Evolutionary conservation across 2,113 vertebrate species (phyloP).

Genomic region (Athene cunicularia): DNA sequence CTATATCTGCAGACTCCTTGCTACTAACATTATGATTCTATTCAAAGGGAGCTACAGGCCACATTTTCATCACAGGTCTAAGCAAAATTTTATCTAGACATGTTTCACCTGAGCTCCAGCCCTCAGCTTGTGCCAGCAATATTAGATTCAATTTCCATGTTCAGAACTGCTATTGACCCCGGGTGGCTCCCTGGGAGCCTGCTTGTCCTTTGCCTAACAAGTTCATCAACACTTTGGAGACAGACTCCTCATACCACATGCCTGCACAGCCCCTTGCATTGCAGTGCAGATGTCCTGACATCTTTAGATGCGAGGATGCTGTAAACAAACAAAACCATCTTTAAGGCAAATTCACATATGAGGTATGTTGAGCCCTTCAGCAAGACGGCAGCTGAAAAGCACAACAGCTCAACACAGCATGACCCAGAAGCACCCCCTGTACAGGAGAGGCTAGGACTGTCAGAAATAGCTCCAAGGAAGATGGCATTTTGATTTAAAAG

Average conservation of each 20-base stretch:
- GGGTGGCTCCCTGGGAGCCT: not conserved
- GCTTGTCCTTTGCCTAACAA: not conserved
- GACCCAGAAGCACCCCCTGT: not conserved
- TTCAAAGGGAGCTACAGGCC: not conserved
- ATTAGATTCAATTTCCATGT: not conserved
- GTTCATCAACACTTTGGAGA: not conserved
- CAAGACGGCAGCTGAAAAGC: not conserved
- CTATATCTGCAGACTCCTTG: not conserved
- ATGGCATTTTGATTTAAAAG: not conserved
- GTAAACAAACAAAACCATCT: not conserved
- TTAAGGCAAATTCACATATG: not conserved
- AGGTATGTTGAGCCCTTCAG: not conserved
- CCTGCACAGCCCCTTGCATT: not conserved
- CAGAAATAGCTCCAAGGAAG: not conserved
- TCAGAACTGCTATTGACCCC: not conserved
- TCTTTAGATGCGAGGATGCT: not conserved
- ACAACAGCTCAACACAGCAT: not conserved
- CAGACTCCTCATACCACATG: not conserved
- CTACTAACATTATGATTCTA: accelerated
- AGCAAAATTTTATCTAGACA: not conserved
- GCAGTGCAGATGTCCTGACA: accelerated
- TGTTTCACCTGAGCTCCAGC: not conserved
- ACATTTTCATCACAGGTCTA: no score
- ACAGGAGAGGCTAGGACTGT: not conserved
- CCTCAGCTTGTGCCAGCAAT: not conserved